These are phyloP conservation scores for Alces alces DNA, from an alignment of 2,113 vertebrate species.

Conservation along the genomic window DNA sequence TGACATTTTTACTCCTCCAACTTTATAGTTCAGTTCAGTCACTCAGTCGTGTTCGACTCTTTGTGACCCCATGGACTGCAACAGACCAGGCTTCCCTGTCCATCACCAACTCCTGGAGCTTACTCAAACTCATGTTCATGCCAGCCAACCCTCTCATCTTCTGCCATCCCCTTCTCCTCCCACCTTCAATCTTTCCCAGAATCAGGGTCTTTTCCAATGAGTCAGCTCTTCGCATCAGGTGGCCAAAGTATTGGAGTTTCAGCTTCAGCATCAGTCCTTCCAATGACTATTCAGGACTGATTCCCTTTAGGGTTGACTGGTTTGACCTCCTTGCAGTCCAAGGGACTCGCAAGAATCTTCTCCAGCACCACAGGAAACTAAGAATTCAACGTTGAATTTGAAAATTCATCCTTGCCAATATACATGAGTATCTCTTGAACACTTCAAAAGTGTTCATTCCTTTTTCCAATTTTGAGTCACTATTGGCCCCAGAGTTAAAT, in stretches of 20 bases:
- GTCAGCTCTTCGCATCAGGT: not conserved
- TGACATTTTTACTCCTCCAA: not conserved
- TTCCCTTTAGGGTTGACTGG: not conserved
- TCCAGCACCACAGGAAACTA: not conserved
- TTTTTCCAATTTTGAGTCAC: not conserved
- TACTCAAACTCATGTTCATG: not conserved
- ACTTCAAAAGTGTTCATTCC: not conserved
- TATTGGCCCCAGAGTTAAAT: not conserved
- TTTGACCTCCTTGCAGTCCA: not conserved
- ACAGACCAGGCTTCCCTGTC: not conserved
- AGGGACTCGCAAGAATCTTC: not conserved
- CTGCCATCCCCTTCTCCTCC: not conserved
- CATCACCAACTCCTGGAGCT: not conserved
- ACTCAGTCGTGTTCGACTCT: not conserved
- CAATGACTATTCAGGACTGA: not conserved
- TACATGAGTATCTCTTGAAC: not conserved
- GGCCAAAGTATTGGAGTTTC: not conserved
- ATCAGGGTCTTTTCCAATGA: not conserved
- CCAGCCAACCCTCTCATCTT: not conserved
- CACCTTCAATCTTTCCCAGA: not conserved
- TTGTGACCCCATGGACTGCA: not conserved
- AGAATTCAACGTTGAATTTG: not conserved
- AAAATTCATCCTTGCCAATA: not conserved
- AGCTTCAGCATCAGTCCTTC: not conserved
- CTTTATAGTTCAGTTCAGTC: not conserved